Base-by-base conservation (phyloP, 2,888 invertebrate genomes). In the Yponomeuta cagnagella region DNA sequence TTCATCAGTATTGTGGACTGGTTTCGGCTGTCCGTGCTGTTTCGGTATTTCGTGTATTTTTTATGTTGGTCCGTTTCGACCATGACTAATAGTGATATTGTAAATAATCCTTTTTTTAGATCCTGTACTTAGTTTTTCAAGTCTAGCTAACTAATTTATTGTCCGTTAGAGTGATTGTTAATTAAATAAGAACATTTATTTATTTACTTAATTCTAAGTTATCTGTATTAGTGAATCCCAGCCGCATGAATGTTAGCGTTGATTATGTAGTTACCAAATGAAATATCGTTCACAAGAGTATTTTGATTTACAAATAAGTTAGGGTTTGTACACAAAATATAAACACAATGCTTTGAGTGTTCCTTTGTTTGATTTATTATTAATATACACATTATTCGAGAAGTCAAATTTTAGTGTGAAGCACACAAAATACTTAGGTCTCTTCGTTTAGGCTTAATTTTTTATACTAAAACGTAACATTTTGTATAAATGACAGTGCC, bases 251-350 rank as follows among this genome's bases (percentile, higher is more conserved):
- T 58, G 30, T 48, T 30, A 68, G 68, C 23, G 52, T 48, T 58
- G 69, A 43, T 63, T 63, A 76, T 78, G 77, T 81, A 81, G 83
- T 84, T 84, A 84, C 84, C 84, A 84, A 77, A 79, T 75, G 77
- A 77, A n/a, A 70, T 76, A 71, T 76, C 76, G 75, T 76, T 74
- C 73, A 76, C 74, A 70, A 6, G 48, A 70, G 31, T 52, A 69
- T 63, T 69, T 69, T 70, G 65, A 70, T 70, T 70, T 70, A 70
- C 70, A 70, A 70, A 48, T 31, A 48, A 58, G 58, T 58, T 58
- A 52, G n/a, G 63, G 48, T 31, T 64, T 64, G 70, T 64, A 37
- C 63, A 33, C 43, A 64, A 69, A 70, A 70, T 63, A 70, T 70
- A 70, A 69, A 69, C 23, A n/a, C 43, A 73, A 74, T 76, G 75